Evolutionary conservation across 2,113 vertebrate species (phyloP).

Genomic region (Aspidoscelis tigris): DNA sequence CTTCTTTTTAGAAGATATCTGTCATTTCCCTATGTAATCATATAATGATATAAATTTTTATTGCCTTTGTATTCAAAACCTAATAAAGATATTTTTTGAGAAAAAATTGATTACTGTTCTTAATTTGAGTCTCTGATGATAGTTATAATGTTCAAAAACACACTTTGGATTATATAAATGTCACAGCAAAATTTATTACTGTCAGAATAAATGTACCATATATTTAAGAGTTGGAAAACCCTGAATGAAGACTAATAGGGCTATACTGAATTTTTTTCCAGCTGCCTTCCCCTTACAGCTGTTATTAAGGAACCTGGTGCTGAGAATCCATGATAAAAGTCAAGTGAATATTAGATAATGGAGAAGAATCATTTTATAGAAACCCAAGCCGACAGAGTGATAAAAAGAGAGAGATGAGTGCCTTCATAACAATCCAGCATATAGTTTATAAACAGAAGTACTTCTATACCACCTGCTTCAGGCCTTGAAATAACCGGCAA

Average conservation of each 20-base stretch:
- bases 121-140: neutral
- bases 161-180: neutral
- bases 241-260: slow-evolving; percentile 11
- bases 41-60: too few species aligned
- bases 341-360: slow-evolving; percentile 19
- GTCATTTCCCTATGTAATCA: too few species aligned
- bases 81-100: neutral
- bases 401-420: neutral
- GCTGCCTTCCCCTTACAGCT: neutral
- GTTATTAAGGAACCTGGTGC: slow-evolving; percentile 18
- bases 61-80: too few species aligned
- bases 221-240: slow-evolving; percentile 11
- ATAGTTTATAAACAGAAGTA: neutral
- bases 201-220: slow-evolving; percentile 3
- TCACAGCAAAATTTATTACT: slow-evolving; percentile 19
- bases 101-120: slow-evolving; percentile 21
- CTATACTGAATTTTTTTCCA: neutral
- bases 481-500: slow-evolving; percentile 28
- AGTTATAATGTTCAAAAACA: neutral
- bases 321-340: slow-evolving; percentile 29
- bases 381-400: neutral
- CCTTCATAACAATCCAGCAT: neutral
- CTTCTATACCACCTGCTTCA: slow-evolving; percentile 10
- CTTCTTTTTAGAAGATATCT: too few species aligned
- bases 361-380: slow-evolving; percentile 2